Conservation (phyloP, 2,113 vertebrate genomes). For the Poeciliopsis prolifica region DNA sequence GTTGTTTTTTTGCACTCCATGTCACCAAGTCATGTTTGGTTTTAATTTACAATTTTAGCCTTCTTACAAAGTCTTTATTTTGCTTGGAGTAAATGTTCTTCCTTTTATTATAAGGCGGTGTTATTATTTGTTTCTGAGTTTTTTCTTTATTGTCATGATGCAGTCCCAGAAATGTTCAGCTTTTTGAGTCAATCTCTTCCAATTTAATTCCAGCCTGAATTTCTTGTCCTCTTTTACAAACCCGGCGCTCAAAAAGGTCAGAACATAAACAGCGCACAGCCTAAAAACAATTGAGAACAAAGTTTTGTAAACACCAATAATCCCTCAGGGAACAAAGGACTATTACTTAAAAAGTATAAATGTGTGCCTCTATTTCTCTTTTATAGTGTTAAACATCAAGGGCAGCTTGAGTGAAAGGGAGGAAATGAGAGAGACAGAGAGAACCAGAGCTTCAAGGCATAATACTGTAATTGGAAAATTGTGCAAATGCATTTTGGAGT, state of each 20-base stretch:
- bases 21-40: too few relatives aligned
- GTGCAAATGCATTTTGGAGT: slow-evolving; percentile 77
- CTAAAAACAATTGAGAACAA: slow-evolving; percentile 27
- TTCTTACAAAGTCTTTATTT: background rate
- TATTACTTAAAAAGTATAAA: slow-evolving; percentile 43
- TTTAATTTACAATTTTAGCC: too few relatives aligned
- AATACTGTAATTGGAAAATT: slow-evolving; percentile 77
- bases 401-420: slow-evolving; percentile 63
- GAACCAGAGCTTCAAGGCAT: slow-evolving; percentile 72
- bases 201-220: slow-evolving; percentile 13
- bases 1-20: too few relatives aligned
- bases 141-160: background rate
- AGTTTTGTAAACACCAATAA: slow-evolving; percentile 36
- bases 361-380: slow-evolving; percentile 40
- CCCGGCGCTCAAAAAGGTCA: slow-evolving; percentile 29
- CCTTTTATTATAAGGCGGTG: background rate
- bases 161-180: background rate
- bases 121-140: background rate
- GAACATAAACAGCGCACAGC: background rate
- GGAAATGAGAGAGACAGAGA: slow-evolving; percentile 61
- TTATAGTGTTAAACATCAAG: slow-evolving; percentile 70
- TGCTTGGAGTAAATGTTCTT: too few relatives aligned
- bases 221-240: background rate
- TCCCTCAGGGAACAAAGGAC: slow-evolving; percentile 7
- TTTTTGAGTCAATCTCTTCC: background rate